A percentile compares a stretch with the other conserved stretches of the same genome.
Evolutionary conservation across 2,888 invertebrate genomes (phyloP).

Genomic region (Cinara cedri): DNA sequence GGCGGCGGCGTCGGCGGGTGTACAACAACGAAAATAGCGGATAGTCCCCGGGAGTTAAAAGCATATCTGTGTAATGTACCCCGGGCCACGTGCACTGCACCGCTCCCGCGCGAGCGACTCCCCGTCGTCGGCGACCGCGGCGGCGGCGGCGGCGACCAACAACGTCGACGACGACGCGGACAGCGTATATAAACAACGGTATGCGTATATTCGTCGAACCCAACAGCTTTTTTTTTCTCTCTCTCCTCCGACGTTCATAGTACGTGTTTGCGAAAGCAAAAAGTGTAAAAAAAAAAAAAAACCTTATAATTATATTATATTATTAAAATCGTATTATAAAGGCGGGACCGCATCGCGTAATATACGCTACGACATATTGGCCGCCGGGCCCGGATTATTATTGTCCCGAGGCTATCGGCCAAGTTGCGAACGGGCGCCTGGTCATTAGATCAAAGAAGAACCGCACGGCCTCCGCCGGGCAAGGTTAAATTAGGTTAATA

Average conservation of each 20-base stretch:
- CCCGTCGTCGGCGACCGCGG: constrained; percentile 4
- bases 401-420: too few species aligned
- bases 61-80: constrained; percentile 57
- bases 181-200: constrained; percentile 26
- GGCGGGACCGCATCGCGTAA: too few species aligned
- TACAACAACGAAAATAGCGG: constrained; percentile 51
- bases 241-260: background rate
- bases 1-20: background rate
- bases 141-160: background rate
- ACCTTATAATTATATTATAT: background rate
- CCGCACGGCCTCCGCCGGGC: too few species aligned
- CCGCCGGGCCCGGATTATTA: too few species aligned
- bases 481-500: too few species aligned
- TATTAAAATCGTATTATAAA: too few species aligned
- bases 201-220: background rate
- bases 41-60: constrained; percentile 55
- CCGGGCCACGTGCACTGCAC: constrained; percentile 50
- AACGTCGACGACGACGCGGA: background rate
- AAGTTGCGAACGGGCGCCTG: too few species aligned
- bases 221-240: background rate
- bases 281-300: background rate
- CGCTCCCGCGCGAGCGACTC: constrained; percentile 26
- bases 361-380: too few species aligned
- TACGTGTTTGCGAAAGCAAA: background rate
- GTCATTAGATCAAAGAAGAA: too few species aligned